A percentile compares a stretch with the other conserved stretches of the same genome.
phyloP scores from a whole-genome alignment of 1,140 invertebrate genomes.

The Macrocentrus cingulum region DNA sequence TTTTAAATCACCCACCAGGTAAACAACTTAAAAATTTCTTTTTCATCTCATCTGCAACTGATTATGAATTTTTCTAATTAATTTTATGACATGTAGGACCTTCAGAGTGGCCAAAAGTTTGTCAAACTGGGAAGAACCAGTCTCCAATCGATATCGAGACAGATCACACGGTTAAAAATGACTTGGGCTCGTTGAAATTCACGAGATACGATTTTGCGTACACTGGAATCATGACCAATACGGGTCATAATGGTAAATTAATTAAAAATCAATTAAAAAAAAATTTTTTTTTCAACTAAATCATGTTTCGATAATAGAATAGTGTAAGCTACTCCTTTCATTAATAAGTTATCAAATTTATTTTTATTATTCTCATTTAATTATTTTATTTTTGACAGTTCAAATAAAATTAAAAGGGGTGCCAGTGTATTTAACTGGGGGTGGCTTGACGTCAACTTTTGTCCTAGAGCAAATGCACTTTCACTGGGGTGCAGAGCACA shows the following conservation, averaged over 20 bases:
- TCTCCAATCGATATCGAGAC: conserved; percentile 41
- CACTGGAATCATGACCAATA: conserved; percentile 31
- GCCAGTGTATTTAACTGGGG: conserved; percentile 53
- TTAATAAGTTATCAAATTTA: conserved; percentile 7
- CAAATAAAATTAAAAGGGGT: conserved; percentile 42
- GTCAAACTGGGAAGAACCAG: conserved; percentile 36
- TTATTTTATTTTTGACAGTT: conserved; percentile 40
- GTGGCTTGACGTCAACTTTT: conserved; percentile 62
- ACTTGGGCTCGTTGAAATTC: conserved; percentile 39
- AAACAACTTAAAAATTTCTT: background rate
- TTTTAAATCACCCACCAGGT: background rate
- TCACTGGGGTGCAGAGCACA: conserved; percentile 80
- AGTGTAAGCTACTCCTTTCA: background rate
- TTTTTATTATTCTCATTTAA: conserved; percentile 1
- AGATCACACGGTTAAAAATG: conserved; percentile 33
- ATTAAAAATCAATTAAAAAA: background rate
- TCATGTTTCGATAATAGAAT: background rate
- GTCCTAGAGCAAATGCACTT: conserved; percentile 72
- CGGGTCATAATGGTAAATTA: conserved; percentile 40
- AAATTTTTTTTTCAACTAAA: background rate
- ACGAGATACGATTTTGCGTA: conserved; percentile 37
- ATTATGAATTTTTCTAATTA: background rate
- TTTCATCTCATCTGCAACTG: background rate
- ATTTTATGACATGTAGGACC: conserved; percentile 32
- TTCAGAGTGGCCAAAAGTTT: conserved; percentile 35